These are phyloP conservation scores for Pterocles gutturalis DNA, from an alignment of 2,113 vertebrate genomes.

Conservation along the genomic window DNA sequence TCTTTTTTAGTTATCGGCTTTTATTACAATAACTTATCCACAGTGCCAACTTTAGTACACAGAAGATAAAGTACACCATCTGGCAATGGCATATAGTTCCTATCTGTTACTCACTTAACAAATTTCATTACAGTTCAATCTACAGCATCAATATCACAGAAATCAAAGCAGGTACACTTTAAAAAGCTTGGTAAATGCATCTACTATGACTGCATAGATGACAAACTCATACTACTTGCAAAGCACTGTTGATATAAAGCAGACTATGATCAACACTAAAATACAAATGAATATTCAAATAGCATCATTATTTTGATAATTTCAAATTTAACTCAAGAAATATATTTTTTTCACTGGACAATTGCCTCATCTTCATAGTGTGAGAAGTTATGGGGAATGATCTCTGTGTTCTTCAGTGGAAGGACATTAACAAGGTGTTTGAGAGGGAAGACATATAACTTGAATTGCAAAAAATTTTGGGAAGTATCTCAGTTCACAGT, in stretches of 20 bases:
- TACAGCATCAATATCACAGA: background rate
- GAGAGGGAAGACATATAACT: background rate
- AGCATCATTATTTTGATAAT: background rate
- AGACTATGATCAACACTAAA: background rate
- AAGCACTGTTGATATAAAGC: background rate
- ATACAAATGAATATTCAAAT: background rate
- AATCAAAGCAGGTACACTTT: background rate
- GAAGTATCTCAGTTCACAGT: background rate
- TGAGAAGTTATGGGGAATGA: background rate
- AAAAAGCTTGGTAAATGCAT: background rate
- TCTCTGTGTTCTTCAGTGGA: background rate
- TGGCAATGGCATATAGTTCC: constrained; percentile 2
- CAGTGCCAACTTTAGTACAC: background rate
- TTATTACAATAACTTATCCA: background rate
- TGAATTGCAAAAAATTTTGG: background rate
- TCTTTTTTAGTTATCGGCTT: background rate
- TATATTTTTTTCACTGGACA: background rate
- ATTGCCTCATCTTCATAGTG: background rate
- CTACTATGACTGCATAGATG: background rate
- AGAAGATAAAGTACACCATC: background rate
- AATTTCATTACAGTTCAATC: background rate
- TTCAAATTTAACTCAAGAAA: background rate
- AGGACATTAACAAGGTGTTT: background rate
- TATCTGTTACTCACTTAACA: background rate
- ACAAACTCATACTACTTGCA: background rate